A percentile compares a stretch with the other conserved stretches of the same genome.
phyloP scores from a whole-genome alignment of 2,797 vertebrate genomes.

The Hypotaenidia philippensis region DNA sequence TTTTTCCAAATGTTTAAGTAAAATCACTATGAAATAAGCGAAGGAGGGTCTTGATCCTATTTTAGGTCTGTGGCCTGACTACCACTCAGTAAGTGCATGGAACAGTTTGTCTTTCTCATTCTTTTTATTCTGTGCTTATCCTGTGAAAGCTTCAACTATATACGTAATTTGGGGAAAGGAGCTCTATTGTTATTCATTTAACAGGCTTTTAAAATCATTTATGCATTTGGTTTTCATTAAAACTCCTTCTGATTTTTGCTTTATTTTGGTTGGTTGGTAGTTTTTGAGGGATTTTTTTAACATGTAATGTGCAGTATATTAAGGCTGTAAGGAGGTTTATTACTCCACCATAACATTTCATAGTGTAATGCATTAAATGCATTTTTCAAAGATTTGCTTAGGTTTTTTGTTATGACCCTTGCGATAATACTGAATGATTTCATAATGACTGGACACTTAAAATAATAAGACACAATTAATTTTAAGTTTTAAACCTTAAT shows the following conservation, averaged over 20 bases:
- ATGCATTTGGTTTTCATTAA: neutral
- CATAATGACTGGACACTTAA: neutral
- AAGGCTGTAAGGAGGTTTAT: neutral
- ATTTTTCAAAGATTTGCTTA: slow-evolving; percentile 18
- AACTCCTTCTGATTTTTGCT: neutral
- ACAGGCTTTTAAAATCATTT: neutral
- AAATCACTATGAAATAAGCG: neutral
- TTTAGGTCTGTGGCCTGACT: neutral
- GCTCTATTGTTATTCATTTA: neutral
- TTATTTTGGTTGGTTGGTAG: too few species aligned
- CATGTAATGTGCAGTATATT: neutral
- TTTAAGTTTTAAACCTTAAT: slow-evolving; percentile 16
- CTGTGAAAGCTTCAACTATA: neutral
- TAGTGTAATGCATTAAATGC: slow-evolving; percentile 1
- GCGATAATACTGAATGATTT: slow-evolving; percentile 8
- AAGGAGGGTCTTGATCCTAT: neutral
- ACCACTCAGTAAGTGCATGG: neutral
- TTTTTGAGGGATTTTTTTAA: neutral
- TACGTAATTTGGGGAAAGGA: neutral
- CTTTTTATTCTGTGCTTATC: neutral
- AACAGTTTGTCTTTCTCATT: neutral
- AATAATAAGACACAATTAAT: neutral
- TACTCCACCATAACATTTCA: neutral
- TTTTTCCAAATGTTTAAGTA: neutral
- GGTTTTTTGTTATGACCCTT: slow-evolving; percentile 10